Percentiles rank a stretch among this genome's conserved stretches.
Conservation (phyloP, 2,113 vertebrate species). For the Burhinus oedicnemus region DNA sequence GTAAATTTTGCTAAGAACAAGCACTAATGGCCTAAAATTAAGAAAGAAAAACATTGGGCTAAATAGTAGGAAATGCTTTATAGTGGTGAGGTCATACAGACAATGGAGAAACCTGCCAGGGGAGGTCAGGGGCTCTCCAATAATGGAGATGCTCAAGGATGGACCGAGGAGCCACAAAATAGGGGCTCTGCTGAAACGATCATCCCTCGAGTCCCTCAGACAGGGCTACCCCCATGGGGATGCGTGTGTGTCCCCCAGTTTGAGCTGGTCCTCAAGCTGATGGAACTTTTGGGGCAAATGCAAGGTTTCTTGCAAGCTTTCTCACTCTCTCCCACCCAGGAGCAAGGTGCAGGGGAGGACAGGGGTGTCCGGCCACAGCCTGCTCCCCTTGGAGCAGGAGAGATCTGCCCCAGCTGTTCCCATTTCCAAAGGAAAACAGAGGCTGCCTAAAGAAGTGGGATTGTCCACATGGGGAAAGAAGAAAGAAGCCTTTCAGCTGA, state of each 20-base stretch:
- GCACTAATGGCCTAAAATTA: slow-evolving; percentile 71
- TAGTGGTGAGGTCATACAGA: slow-evolving; percentile 62
- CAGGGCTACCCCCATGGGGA: fast-evolving
- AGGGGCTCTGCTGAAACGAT: not conserved
- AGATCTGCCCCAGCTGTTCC: slow-evolving; percentile 12
- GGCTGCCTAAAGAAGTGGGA: not conserved
- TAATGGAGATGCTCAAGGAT: not conserved
- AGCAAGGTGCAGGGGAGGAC: not conserved
- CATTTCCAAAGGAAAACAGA: not conserved
- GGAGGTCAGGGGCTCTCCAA: slow-evolving; percentile 48
- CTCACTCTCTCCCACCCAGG: not conserved
- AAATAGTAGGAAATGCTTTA: slow-evolving; percentile 75
- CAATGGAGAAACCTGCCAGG: slow-evolving; percentile 59
- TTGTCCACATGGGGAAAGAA: not conserved
- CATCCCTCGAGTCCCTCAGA: fast-evolving
- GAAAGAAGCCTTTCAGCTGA: not conserved
- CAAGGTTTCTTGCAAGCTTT: not conserved
- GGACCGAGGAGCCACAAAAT: not conserved
- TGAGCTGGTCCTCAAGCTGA: not conserved
- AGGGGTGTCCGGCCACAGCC: fast-evolving
- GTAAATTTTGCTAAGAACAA: slow-evolving; percentile 73
- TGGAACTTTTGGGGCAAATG: fast-evolving
- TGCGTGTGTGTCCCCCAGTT: fast-evolving
- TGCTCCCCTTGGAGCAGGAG: not conserved
- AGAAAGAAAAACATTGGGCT: slow-evolving; percentile 71